Evolutionary conservation across 2,113 vertebrate species (phyloP).

Genomic region (Carlito syrichta): DNA sequence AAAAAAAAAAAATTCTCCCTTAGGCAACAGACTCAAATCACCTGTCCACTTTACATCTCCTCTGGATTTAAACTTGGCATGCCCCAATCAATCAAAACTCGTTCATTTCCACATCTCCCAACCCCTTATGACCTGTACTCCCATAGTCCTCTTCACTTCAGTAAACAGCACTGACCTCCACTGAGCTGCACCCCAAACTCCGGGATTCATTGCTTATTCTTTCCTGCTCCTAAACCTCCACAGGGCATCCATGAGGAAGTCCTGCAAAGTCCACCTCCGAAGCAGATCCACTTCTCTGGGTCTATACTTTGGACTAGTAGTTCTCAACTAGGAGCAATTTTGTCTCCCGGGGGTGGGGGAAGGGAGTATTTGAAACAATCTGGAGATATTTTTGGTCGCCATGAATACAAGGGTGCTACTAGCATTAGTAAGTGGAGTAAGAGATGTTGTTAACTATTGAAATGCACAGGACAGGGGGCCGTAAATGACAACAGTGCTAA

Average conservation of each 20-base stretch:
- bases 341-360: fast-evolving
- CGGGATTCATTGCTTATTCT: neutral
- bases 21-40: neutral
- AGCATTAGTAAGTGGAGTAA: neutral
- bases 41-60: too few relatives aligned
- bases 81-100: neutral
- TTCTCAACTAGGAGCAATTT: neutral
- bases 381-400: neutral
- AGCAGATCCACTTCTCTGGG: neutral
- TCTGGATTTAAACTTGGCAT: neutral
- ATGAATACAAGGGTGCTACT: neutral
- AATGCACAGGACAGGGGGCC: neutral
- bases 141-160: neutral
- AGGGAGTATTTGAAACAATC: neutral
- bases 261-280: too few relatives aligned
- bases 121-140: fast-evolving
- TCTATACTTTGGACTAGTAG: neutral
- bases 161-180: neutral
- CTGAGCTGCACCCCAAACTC: neutral
- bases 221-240: neutral
- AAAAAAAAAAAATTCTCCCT: neutral
- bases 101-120: neutral
- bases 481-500: neutral
- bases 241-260: neutral
- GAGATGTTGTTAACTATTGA: neutral